phyloP scores from a whole-genome alignment of 2,888 invertebrate species.

The Yponomeuta sedellus region DNA sequence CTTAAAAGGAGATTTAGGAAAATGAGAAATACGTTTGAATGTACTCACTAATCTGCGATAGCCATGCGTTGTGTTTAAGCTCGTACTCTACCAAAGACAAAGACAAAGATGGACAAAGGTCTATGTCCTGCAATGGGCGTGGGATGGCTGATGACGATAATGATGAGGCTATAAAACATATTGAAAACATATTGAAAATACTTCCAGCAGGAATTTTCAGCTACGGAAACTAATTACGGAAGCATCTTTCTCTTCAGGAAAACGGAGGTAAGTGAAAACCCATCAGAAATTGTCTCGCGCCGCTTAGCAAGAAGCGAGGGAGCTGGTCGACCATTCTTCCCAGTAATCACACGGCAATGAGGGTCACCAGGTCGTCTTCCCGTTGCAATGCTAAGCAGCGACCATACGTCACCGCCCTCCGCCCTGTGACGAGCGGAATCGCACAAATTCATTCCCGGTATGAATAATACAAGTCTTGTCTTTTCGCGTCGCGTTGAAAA shows the following conservation, averaged over 20 bases:
- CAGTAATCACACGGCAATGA: not conserved
- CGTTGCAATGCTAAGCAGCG: not conserved
- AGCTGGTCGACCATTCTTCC: not conserved
- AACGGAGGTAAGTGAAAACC: not conserved
- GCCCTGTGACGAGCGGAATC: slow-evolving; percentile 15
- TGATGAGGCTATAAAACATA: no score
- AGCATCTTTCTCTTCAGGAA: not conserved
- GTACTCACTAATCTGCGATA: no score
- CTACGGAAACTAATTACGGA: not conserved
- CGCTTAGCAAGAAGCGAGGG: not conserved
- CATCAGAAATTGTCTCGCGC: not conserved
- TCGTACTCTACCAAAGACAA: no score
- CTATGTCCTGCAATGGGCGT: no score
- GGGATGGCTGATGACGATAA: no score
- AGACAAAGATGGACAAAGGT: no score
- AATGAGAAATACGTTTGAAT: no score
- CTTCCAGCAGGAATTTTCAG: not conserved
- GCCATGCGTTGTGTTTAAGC: no score
- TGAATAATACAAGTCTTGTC: slow-evolving; percentile 47
- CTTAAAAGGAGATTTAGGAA: no score
- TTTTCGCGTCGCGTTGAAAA: slow-evolving; percentile 30
- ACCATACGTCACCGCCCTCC: not conserved
- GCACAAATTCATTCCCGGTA: slow-evolving; percentile 45
- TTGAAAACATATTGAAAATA: no score
- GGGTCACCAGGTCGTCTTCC: not conserved